Evolutionary conservation across 2,888 invertebrate species (phyloP).

Genomic region (Cosmorhoe ocellata): DNA sequence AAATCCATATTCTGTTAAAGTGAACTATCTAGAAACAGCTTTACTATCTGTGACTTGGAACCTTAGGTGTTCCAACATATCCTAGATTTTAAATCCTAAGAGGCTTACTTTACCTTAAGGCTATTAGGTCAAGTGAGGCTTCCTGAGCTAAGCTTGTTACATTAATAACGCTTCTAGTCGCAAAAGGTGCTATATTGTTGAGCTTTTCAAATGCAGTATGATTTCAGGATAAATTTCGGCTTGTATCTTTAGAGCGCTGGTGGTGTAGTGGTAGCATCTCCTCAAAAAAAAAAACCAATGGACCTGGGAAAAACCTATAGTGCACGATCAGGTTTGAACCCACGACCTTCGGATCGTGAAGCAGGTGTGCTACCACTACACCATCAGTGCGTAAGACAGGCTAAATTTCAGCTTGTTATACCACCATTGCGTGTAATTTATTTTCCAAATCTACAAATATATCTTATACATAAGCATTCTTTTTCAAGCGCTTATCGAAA

Average conservation of each 20-base stretch:
- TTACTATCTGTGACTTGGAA: neutral
- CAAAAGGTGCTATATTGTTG: neutral
- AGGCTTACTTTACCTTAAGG: conserved; percentile 30
- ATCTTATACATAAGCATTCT: neutral
- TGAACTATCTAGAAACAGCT: too few species aligned
- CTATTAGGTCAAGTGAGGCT: conserved; percentile 60
- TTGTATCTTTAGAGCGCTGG: too few species aligned
- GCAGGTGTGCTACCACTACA: too few species aligned
- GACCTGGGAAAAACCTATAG: too few species aligned
- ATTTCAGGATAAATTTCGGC: neutral
- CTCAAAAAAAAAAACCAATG: too few species aligned
- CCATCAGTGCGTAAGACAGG: too few species aligned
- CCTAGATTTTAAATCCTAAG: conserved; percentile 33
- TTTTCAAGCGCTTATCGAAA: conserved; percentile 6
- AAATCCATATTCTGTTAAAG: too few species aligned
- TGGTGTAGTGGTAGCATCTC: too few species aligned
- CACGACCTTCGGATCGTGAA: too few species aligned
- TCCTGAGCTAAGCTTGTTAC: conserved; percentile 62
- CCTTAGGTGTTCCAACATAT: conserved; percentile 3
- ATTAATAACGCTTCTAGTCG: conserved; percentile 38
- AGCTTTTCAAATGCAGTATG: conserved; percentile 5
- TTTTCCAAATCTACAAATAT: neutral
- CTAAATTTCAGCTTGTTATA: too few species aligned
- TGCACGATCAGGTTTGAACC: too few species aligned
- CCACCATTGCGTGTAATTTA: too few species aligned